Conservation (phyloP, 2,888 invertebrate species). For the Lochmaea crataegi region DNA sequence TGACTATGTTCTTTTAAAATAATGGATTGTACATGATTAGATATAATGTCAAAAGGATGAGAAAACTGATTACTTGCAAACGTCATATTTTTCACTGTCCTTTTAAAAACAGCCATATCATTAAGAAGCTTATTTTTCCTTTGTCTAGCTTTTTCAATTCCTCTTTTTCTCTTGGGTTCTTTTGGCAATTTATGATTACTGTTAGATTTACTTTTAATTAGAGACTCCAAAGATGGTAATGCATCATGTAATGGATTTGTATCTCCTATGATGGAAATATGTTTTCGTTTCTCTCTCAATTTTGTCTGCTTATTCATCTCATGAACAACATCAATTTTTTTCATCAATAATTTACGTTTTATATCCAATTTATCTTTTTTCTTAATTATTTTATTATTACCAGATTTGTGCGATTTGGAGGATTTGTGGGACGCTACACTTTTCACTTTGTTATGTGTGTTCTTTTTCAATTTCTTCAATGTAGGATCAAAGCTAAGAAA, state of each 20-base stretch:
- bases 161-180: slow-evolving; percentile 46
- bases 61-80: slow-evolving; percentile 48
- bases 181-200: slow-evolving; percentile 28
- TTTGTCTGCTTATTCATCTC: slow-evolving; percentile 55
- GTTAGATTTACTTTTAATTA: slow-evolving; percentile 45
- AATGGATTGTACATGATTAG: slow-evolving; percentile 53
- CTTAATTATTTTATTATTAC: slow-evolving; percentile 47
- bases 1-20: slow-evolving; percentile 44
- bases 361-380: slow-evolving; percentile 60
- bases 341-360: slow-evolving; percentile 54
- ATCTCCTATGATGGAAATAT: slow-evolving; percentile 55
- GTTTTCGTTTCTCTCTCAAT: slow-evolving; percentile 54
- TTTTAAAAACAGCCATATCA: slow-evolving; percentile 55
- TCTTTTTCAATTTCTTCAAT: neutral
- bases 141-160: slow-evolving; percentile 54
- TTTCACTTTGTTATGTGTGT: slow-evolving; percentile 48
- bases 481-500: neutral
- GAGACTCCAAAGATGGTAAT: slow-evolving; percentile 58
- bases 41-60: slow-evolving; percentile 52
- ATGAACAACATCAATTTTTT: slow-evolving; percentile 57
- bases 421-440: slow-evolving; percentile 58
- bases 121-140: slow-evolving; percentile 54
- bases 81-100: slow-evolving; percentile 52
- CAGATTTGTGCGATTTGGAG: slow-evolving; percentile 52
- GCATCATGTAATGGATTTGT: slow-evolving; percentile 58